Base-by-base conservation (phyloP, 2,797 vertebrate genomes). In the Kryptolebias ocellatus region DNA sequence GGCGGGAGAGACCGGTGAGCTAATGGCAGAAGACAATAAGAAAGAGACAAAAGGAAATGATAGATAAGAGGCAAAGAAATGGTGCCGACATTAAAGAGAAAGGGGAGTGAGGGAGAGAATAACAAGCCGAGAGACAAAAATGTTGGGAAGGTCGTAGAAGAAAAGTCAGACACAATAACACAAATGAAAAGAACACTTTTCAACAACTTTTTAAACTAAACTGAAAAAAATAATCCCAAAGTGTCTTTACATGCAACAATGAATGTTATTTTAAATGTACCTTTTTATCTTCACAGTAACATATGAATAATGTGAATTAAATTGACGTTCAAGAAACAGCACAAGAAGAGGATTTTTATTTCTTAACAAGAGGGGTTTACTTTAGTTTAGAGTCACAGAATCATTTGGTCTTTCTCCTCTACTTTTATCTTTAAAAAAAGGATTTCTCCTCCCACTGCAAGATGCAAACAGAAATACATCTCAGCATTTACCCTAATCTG, bases 21-120 rank as follows among this genome's bases (percentile, higher is more conserved):
- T 79, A 81, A 86, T 87, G 70, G 62, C 60, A 62, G 72, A 68
- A 80, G 74, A 89, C 80, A 87, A 86, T 83, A 72, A 47, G 60
- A 66, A 58, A 72, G 29, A 80, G 74, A 79, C 74, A 80, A 84
- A 89, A 79, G 70, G 72, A 84, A 81, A 84, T 76, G 56, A 81
- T 72, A 82, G 75, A 79, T 83, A 81, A 79, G 76, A 82, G 71
- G 64, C 49, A 54, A 72, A 78, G 67, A 72, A 72, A 76, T 20
- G 47, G 49, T 28, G 68, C 64, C 53, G 58, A 72, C 52, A 64
- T 71, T 79, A 71, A 72, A 60, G 57, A 72, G 71, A 72, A 56
- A 56, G 18, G 51, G 62, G 71, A 77, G 54, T n/a, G 14, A 75
- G 67, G 72, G 53, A 70, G 66, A 70, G 73, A 80, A 83, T 79